Conservation (phyloP, 2,113 vertebrate genomes). For the Sigmodon hispidus region DNA sequence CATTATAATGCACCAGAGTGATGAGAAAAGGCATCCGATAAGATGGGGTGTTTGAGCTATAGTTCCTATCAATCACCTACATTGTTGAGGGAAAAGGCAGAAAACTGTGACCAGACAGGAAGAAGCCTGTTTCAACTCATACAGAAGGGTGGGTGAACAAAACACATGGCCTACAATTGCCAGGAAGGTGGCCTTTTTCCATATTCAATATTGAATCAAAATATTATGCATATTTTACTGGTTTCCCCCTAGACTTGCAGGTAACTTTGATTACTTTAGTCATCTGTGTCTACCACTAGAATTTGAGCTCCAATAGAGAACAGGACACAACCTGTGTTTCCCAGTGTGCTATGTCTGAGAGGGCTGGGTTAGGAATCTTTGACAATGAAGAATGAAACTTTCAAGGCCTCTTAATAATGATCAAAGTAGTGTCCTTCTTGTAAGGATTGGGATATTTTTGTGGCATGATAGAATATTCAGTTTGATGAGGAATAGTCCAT, state of each 20-base stretch:
- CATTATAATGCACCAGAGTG: neutral
- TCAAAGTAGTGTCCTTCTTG: neutral
- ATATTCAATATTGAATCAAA: neutral
- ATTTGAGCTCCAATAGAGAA: neutral
- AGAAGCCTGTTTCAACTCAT: too few species aligned
- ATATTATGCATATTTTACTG: too few species aligned
- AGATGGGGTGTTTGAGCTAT: too few species aligned
- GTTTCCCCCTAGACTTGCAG: neutral
- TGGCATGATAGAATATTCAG: neutral
- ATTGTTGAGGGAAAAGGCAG: neutral
- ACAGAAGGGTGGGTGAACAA: accelerated
- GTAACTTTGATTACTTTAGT: neutral
- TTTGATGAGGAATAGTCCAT: neutral
- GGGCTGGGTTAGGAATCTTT: neutral
- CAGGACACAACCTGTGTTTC: accelerated
- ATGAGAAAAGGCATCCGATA: neutral
- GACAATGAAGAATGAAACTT: neutral
- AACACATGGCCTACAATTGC: too few species aligned
- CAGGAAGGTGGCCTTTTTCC: neutral
- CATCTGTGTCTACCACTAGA: neutral
- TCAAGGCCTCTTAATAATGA: neutral
- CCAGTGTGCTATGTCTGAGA: accelerated
- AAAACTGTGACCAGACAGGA: neutral
- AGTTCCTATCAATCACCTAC: neutral
- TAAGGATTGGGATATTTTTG: neutral